phyloP scores from a whole-genome alignment of 2,797 vertebrate genomes.

The Pitangus sulphuratus region DNA sequence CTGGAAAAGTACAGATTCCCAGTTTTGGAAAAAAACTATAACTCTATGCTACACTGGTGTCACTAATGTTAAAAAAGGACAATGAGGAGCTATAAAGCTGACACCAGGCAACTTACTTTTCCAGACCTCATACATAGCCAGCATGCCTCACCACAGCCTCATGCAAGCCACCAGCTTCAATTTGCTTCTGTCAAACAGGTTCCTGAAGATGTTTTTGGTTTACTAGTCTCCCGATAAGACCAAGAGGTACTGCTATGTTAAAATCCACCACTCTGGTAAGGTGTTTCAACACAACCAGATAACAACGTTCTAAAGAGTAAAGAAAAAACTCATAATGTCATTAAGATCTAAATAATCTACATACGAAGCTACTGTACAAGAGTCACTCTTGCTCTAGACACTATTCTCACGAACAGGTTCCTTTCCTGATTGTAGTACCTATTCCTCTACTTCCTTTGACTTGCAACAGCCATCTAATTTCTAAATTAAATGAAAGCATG shows the following conservation, averaged over 20 bases:
- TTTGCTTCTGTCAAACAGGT: not conserved
- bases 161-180: not conserved
- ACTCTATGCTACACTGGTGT: not conserved
- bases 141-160: not conserved
- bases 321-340: rapidly evolving
- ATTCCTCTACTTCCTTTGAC: not conserved
- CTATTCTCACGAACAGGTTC: not conserved
- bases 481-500: not conserved
- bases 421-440: not conserved
- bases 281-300: not conserved
- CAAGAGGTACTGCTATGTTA: not conserved
- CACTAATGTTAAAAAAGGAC: not conserved
- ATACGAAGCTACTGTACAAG: rapidly evolving
- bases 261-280: not conserved
- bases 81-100: not conserved
- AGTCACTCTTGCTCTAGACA: not conserved
- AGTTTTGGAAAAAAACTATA: not conserved
- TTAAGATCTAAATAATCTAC: not conserved
- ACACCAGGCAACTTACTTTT: not conserved
- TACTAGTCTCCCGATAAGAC: not conserved
- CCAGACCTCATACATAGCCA: not conserved
- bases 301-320: not conserved
- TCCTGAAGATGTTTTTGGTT: not conserved
- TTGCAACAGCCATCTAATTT: not conserved
- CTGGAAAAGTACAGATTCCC: not conserved